phyloP scores from a whole-genome alignment of 2,797 vertebrate species.

The Pygocentrus nattereri region DNA sequence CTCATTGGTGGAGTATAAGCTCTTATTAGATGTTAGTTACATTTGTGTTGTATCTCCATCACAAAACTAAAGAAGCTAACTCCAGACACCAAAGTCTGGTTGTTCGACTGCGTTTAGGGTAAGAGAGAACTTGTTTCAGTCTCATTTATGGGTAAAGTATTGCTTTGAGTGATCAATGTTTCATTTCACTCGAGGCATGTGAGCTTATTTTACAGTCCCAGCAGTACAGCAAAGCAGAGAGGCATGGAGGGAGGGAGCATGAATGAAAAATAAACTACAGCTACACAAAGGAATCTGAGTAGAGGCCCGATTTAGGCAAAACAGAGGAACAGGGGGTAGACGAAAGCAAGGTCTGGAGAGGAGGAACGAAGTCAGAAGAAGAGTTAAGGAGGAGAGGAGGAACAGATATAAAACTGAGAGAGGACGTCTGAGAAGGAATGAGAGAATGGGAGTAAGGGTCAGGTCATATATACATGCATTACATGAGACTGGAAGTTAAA shows the following conservation, averaged over 20 bases:
- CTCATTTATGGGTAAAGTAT: neutral
- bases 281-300: neutral
- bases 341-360: constrained; percentile 65
- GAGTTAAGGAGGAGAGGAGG: neutral
- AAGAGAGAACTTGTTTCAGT: neutral
- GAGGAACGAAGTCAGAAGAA: constrained; percentile 34
- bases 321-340: constrained; percentile 36
- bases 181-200: neutral
- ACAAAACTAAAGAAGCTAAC: neutral
- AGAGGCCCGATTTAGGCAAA: neutral
- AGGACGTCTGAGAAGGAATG: neutral
- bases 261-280: constrained; percentile 17
- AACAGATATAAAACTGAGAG: neutral
- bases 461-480: constrained; percentile 53
- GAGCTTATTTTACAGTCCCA: neutral
- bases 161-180: neutral
- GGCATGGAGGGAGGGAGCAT: neutral
- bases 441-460: constrained; percentile 47
- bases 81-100: neutral
- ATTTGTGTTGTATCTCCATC: neutral
- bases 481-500: constrained; percentile 57
- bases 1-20: neutral
- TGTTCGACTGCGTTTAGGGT: neutral
- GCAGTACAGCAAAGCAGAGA: neutral
- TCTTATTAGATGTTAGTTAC: neutral